Evolutionary conservation across 2,888 invertebrate species (phyloP).

Genomic region (Chrysodeixis includens): DNA sequence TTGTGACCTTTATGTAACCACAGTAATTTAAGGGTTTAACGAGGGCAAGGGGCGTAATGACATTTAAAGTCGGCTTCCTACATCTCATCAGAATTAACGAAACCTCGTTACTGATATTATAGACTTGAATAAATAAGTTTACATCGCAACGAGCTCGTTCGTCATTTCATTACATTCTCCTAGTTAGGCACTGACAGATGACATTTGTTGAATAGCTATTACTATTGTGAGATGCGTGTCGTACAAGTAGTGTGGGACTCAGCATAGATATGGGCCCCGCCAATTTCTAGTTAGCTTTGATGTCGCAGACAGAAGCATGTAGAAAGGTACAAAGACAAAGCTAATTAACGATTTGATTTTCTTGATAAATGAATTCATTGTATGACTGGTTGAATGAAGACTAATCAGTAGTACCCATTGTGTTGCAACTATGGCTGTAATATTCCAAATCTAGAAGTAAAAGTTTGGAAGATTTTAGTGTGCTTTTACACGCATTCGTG

Average conservation of each 20-base stretch:
- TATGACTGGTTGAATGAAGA: no score
- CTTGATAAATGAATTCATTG: background rate
- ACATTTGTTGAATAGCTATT: conserved; percentile 47
- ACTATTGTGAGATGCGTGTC: conserved; percentile 50
- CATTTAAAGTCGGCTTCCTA: background rate
- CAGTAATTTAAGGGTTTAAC: conserved; percentile 4
- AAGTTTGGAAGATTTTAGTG: background rate
- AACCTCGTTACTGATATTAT: background rate
- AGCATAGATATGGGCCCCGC: conserved; percentile 31
- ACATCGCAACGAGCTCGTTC: background rate
- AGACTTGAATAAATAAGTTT: background rate
- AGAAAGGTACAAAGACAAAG: background rate
- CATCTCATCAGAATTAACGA: background rate
- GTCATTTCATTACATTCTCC: background rate
- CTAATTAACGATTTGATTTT: background rate
- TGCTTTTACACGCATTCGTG: conserved; percentile 37
- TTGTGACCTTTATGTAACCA: conserved; percentile 1
- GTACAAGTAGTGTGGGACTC: conserved; percentile 43
- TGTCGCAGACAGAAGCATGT: background rate
- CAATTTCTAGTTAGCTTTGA: background rate
- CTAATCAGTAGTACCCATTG: no score
- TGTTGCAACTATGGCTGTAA: no score
- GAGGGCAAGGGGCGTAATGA: background rate
- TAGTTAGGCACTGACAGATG: conserved; percentile 19
- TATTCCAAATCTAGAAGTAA: no score